Conservation (phyloP, 1,140 invertebrate genomes). For the Sipha flava region DNA sequence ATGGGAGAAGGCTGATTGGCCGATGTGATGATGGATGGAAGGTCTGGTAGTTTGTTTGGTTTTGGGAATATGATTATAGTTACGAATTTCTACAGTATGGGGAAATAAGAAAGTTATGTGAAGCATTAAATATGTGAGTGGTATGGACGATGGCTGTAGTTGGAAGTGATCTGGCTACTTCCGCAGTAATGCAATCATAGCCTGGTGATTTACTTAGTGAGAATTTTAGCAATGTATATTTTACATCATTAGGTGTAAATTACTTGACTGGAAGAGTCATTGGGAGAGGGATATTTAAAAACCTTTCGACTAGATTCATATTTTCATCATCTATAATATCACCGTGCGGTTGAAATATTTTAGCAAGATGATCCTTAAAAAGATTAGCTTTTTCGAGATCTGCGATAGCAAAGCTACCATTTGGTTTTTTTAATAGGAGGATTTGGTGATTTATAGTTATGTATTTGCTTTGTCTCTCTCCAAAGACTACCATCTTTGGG, state of each 20-base stretch:
- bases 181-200: no score
- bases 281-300: background rate
- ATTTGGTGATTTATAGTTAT: background rate
- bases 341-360: background rate
- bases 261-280: background rate
- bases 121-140: no score
- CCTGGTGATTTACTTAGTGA: constrained; percentile 21
- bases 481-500: background rate
- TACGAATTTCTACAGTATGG: no score
- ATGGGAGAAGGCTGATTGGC: no score
- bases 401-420: background rate
- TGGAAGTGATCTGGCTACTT: background rate
- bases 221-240: background rate
- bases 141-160: no score
- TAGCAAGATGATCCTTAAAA: background rate
- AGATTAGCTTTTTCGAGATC: background rate
- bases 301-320: background rate
- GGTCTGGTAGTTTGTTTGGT: no score
- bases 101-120: no score
- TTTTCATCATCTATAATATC: background rate
- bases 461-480: background rate
- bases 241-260: no score
- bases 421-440: background rate
- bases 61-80: no score
- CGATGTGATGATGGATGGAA: no score